Evolutionary conservation across 1,140 invertebrate genomes (phyloP).

Genomic region (Ooceraea biroi): DNA sequence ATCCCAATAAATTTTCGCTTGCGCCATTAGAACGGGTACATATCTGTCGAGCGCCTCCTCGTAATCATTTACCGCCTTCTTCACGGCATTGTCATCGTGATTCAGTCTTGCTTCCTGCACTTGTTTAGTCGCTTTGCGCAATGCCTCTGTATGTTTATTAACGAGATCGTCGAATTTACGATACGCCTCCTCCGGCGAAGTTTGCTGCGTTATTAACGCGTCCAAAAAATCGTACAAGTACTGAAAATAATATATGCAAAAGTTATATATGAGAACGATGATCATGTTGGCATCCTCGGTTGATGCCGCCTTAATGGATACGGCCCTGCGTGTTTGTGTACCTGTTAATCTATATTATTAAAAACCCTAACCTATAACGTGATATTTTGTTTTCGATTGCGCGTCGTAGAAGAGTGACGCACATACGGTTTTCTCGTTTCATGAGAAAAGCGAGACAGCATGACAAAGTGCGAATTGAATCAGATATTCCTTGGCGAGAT

Average conservation of each 20-base stretch:
- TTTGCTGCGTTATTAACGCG: conserved; percentile 98
- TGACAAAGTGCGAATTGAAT: conserved; percentile 79
- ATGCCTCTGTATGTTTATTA: conserved; percentile 94
- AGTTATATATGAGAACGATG: not conserved
- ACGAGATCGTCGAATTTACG: conserved; percentile 98
- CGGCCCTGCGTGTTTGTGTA: conserved; percentile 27
- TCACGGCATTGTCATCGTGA: conserved; percentile 95
- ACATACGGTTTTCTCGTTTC: not conserved
- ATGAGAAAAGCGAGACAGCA: conserved; percentile 55
- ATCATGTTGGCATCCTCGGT: no score
- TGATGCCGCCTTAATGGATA: conserved; percentile 13
- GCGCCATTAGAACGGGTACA: conserved; percentile 98
- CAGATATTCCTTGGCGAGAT: conserved; percentile 83
- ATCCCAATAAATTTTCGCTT: conserved; percentile 99
- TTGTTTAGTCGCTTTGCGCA: conserved; percentile 97
- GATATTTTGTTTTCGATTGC: conserved; percentile 3
- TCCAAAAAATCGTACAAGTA: conserved; percentile 96
- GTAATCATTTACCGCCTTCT: conserved; percentile 96
- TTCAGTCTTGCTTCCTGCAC: conserved; percentile 96
- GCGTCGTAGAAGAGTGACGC: not conserved
- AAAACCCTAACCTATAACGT: conserved; percentile 55
- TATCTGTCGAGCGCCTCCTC: conserved; percentile 96
- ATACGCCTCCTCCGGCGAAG: conserved; percentile 98
- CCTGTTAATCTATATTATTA: not conserved
- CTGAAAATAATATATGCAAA: conserved; percentile 85